Base-by-base conservation (phyloP, 2,888 invertebrate genomes). In the Lamellibrachia satsuma region DNA sequence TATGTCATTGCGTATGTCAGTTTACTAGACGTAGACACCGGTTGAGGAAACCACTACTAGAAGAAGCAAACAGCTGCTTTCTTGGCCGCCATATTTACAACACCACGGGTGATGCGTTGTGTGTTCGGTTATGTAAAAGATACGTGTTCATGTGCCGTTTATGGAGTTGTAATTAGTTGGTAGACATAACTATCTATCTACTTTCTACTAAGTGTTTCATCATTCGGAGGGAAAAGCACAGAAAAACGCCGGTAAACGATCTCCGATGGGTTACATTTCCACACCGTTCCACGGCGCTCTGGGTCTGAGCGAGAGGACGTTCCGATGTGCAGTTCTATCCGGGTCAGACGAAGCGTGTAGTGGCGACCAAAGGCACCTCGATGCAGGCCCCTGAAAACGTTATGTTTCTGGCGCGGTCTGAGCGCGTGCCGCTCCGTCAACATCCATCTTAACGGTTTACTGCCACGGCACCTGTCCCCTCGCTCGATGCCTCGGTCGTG, bases 391-490 rank as follows among this genome's bases (percentile, higher is more conserved):
- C 75, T 75, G 22, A 15, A 75, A 75, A 75, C 75, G 75, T 75
- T 75, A 75, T 75, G 75, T 75, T 75, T 75, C 75, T 55, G 55
- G 55, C 55, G 55, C 55, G 55, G 55, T 55, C 55, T 75, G 75
- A 22, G 22, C 75, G 75, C 75, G 75, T 75, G 75, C 75, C 75
- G 75, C 22, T 75, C 75, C 75, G 75, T 75, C 75, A 75, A 75
- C 75, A 75, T 75, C 75, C 75, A 75, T 75, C 75, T 75, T 75
- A n/a, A 75, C 75, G 15, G 75, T 75, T 75, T 75, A 75, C 75
- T 75, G 75, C 75, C 75, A 75, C 22, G 75, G 75, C 75, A 75
- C 75, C 75, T 75, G 75, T 75, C 75, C 75, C 22, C 75, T 75
- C 75, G 75, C 75, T 75, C 75, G 75, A 15, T 22, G 75, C 75